Evolutionary conservation across 2,797 vertebrate species (phyloP).

Genomic region (Pristis pectinata): DNA sequence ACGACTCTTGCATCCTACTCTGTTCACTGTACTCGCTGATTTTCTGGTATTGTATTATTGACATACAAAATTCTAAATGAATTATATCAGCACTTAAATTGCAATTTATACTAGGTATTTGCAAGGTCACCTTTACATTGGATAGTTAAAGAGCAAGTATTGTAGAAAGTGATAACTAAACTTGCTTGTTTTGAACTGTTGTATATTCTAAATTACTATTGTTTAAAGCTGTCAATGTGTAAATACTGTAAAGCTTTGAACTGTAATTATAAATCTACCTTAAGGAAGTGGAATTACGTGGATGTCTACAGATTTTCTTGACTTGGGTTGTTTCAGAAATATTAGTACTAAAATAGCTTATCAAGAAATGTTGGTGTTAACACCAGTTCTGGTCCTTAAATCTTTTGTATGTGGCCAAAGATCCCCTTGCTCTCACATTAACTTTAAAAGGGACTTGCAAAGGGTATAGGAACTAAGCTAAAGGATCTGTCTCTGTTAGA

Average conservation of each 20-base stretch:
- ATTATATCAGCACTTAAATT: constrained; percentile 30
- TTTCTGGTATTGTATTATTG: neutral
- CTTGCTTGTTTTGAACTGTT: neutral
- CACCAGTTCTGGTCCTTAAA: too few relatives aligned
- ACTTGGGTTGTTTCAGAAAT: neutral
- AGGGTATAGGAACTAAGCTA: neutral
- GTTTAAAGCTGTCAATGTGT: constrained; percentile 19
- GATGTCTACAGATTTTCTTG: neutral
- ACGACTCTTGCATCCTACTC: neutral
- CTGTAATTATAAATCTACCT: neutral
- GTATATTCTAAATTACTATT: constrained; percentile 28
- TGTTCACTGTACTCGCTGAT: neutral
- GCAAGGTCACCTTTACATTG: neutral
- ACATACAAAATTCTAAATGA: constrained; percentile 14
- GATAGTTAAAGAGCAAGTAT: neutral
- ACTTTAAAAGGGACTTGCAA: neutral
- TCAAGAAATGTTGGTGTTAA: too few relatives aligned
- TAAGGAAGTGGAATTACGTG: neutral
- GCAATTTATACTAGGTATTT: neutral
- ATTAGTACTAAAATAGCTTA: neutral
- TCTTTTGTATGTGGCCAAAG: too few relatives aligned
- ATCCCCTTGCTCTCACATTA: neutral
- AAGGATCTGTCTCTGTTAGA: neutral
- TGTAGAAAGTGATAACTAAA: constrained; percentile 17
- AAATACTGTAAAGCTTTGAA: constrained; percentile 33